A percentile compares a stretch with the other conserved stretches of the same genome.
phyloP scores from a whole-genome alignment of 2,113 vertebrate genomes.

The Brienomyrus longianalis region DNA sequence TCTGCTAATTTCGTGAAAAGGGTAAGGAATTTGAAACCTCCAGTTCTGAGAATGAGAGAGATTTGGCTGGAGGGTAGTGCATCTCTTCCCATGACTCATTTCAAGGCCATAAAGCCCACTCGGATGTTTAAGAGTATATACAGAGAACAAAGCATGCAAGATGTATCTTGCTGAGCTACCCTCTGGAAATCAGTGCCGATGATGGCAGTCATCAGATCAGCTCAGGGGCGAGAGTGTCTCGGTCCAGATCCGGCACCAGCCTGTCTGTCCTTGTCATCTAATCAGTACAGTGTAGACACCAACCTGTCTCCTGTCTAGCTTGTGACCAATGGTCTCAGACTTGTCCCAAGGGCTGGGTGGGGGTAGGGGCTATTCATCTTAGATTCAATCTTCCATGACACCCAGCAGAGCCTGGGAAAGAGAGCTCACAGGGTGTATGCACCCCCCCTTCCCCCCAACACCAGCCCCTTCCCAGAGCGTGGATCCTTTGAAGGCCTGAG shows the following conservation, averaged over 20 bases:
- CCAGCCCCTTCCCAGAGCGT: slow-evolving; percentile 33
- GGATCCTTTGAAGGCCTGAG: slow-evolving; percentile 33
- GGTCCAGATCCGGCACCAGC: not conserved
- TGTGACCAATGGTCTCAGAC: slow-evolving; percentile 41
- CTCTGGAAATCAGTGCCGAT: not conserved
- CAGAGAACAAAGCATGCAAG: not conserved
- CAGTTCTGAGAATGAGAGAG: not conserved
- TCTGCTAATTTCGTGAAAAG: not conserved
- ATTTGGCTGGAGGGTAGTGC: not conserved
- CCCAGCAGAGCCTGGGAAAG: slow-evolving; percentile 32
- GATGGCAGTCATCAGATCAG: not conserved
- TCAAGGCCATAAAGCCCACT: not conserved
- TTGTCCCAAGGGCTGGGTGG: slow-evolving; percentile 40
- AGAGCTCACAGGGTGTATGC: slow-evolving; percentile 8
- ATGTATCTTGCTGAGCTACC: slow-evolving; percentile 3
- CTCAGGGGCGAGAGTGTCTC: slow-evolving; percentile 18
- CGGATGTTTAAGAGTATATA: not conserved
- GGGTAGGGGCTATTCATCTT: slow-evolving; percentile 34
- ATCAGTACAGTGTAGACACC: not conserved
- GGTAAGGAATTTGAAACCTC: not conserved
- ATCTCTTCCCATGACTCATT: not conserved
- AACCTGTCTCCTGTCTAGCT: slow-evolving; percentile 20
- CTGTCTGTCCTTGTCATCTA: slow-evolving; percentile 15
- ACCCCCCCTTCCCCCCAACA: slow-evolving; percentile 17
- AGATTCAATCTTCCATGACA: slow-evolving; percentile 53